Percentiles rank a stretch among this genome's conserved stretches.
phyloP scores from a whole-genome alignment of 2,113 vertebrate genomes.

The Plectropomus leopardus region DNA sequence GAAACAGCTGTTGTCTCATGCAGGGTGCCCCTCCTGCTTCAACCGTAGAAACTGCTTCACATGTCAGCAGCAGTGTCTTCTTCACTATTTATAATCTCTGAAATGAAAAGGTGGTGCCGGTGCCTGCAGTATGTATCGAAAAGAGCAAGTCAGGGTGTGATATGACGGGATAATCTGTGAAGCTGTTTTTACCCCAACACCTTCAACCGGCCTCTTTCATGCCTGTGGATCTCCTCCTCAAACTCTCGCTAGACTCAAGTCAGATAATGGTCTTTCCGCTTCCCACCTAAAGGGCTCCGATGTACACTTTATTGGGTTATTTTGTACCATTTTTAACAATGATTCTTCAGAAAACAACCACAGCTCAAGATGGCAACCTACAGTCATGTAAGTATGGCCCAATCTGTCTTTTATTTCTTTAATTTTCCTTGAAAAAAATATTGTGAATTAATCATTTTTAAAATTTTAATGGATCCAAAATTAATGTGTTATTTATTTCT shows the following conservation, averaged over 20 bases:
- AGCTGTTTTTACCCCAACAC: slow-evolving; percentile 20
- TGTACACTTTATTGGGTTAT: slow-evolving; percentile 76
- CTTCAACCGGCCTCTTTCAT: background rate
- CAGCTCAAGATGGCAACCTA: slow-evolving; percentile 56
- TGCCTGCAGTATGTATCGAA: slow-evolving; percentile 9
- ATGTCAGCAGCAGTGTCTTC: slow-evolving; percentile 26
- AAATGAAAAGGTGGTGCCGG: slow-evolving; percentile 31
- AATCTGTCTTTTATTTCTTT: background rate
- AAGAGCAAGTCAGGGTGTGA: slow-evolving; percentile 25
- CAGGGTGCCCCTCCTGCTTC: slow-evolving; percentile 21
- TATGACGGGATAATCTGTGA: slow-evolving; percentile 22
- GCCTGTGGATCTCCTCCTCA: slow-evolving; percentile 8
- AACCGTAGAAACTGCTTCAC: slow-evolving; percentile 47
- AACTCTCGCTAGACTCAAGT: background rate
- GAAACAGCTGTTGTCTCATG: slow-evolving; percentile 62
- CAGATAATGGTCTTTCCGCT: slow-evolving; percentile 14
- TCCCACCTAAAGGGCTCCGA: slow-evolving; percentile 39
- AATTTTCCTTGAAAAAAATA: too few relatives aligned
- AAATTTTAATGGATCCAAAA: too few relatives aligned
- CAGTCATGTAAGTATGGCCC: slow-evolving; percentile 72
- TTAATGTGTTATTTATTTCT: too few relatives aligned
- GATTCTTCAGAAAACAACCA: slow-evolving; percentile 72
- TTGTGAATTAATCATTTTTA: too few relatives aligned
- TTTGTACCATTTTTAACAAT: slow-evolving; percentile 73
- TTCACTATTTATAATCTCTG: slow-evolving; percentile 63